Evolutionary conservation across 2,113 vertebrate genomes (phyloP), one percentile per base, ranked within the genome.

Genomic region (Dendrocopos noguchii): DNA sequence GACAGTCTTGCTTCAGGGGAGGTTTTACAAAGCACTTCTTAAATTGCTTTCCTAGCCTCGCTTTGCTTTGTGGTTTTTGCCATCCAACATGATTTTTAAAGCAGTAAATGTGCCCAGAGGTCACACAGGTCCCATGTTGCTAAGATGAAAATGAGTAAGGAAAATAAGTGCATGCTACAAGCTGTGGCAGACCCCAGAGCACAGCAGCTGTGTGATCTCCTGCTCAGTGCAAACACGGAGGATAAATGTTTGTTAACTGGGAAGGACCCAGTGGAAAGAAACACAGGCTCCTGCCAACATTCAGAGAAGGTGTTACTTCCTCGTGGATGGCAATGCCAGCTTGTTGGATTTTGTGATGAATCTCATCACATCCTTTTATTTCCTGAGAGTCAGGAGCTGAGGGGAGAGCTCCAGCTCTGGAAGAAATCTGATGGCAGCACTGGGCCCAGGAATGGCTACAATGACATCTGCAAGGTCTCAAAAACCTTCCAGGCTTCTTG

Each of bases 241-340:
- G 73, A 44, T 47, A 66, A 94, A 94, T 87, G 91, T 93, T 96
- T 96, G 92, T 82, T 84, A 64, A 80, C 89, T 70, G 75, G 91
- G 89, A 87, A 87, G 94, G 89, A 68, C 67, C 78, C 67, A 47
- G 76, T 63, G 78, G 91, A 93, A 96, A 80, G 89, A 89, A 90
- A 93, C 67, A 91, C 78, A 84, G 53, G 86, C 65, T 82, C 53
- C 87, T 93, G 94, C 92, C 92, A 91, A 80, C 81, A 65, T 33
- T 80, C 66, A 31, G 36, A 42, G 85, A 80, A 95, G 82, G 82
- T 90, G 95, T 63, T 74, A 78, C 84, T 87, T 95, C 82, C 87
- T 83, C 87, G 56, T 52, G 90, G 82, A 39, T 83, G 89, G 84
- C 83, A 79, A 68, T 80, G 81, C 94, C 94, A 96, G 47, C 86